A percentile compares a stretch with the other conserved stretches of the same genome.
Conservation (phyloP, 2,888 invertebrate species). For the Dryomyza anilis region DNA sequence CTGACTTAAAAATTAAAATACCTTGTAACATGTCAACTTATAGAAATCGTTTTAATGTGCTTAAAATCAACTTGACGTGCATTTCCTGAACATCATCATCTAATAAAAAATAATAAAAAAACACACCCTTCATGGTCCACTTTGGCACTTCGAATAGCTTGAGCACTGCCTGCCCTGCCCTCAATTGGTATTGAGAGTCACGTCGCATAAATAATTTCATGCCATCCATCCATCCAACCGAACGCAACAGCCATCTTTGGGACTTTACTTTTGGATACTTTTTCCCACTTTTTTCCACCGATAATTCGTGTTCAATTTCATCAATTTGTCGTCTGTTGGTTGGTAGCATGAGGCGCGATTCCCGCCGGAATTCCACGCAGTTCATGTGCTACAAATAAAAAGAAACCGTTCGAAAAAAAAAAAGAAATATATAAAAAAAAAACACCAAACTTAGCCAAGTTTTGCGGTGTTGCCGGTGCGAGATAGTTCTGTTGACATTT, state of each 20-base stretch:
- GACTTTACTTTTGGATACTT: not conserved
- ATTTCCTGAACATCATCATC: not conserved
- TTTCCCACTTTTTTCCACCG: not conserved
- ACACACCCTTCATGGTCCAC: not conserved
- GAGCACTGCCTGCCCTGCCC: not conserved
- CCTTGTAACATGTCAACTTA: slow-evolving; percentile 11
- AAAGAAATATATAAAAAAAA: slow-evolving; percentile 1
- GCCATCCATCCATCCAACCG: not conserved
- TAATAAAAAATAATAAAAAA: not conserved
- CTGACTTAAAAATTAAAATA: too few relatives aligned
- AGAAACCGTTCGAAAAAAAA: not conserved
- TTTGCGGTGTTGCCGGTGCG: slow-evolving; percentile 2
- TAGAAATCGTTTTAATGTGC: slow-evolving; percentile 12
- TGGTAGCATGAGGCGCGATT: slow-evolving; percentile 3
- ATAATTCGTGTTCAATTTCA: slow-evolving; percentile 17
- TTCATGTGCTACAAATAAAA: not conserved
- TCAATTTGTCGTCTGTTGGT: slow-evolving; percentile 16
- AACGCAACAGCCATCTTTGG: too few relatives aligned
- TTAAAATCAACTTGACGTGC: not conserved
- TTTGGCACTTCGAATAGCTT: not conserved
- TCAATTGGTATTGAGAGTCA: not conserved
- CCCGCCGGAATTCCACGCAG: not conserved
- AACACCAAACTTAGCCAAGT: slow-evolving; percentile 9
- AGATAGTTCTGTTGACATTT: too few relatives aligned
- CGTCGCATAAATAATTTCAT: slow-evolving; percentile 14